Percentiles rank a stretch among this genome's conserved stretches.
These are phyloP conservation scores for Aphaenogaster rudis DNA, from an alignment of 1,140 invertebrate species.

Conservation along the genomic window DNA sequence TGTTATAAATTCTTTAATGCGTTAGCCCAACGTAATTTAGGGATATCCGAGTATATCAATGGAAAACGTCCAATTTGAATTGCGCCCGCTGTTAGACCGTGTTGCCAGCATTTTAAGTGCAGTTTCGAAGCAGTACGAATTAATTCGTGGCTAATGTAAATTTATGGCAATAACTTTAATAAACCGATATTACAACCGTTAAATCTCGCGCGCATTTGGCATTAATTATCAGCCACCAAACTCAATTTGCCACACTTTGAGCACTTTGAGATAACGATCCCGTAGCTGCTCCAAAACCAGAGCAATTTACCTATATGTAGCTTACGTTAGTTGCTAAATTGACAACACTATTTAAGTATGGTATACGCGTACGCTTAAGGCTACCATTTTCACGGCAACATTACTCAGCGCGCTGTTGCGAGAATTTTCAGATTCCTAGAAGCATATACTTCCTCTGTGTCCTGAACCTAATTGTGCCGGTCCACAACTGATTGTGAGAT, in stretches of 20 bases:
- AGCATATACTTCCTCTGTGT: not conserved
- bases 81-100: not conserved
- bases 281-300: slow-evolving; percentile 38
- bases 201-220: slow-evolving; percentile 46
- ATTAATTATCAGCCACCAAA: slow-evolving; percentile 55
- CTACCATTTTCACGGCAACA: not conserved
- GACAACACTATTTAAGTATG: slow-evolving; percentile 52
- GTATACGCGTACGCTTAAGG: slow-evolving; percentile 9
- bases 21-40: slow-evolving; percentile 1
- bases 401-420: not conserved
- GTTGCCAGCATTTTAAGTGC: slow-evolving; percentile 17
- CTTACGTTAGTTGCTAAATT: slow-evolving; percentile 40
- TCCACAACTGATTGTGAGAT: too few species aligned
- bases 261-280: slow-evolving; percentile 55
- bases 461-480: not conserved
- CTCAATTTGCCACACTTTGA: slow-evolving; percentile 45
- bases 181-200: slow-evolving; percentile 57
- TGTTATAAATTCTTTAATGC: not conserved
- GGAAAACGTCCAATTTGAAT: slow-evolving; percentile 17
- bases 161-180: slow-evolving; percentile 52
- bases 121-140: slow-evolving; percentile 25
- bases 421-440: slow-evolving; percentile 40
- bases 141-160: slow-evolving; percentile 51
- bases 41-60: not conserved
- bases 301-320: slow-evolving; percentile 44